A percentile compares a stretch with the other conserved stretches of the same genome.
Conservation (phyloP, 2,113 vertebrate species). For the Apteryx owenii region DNA sequence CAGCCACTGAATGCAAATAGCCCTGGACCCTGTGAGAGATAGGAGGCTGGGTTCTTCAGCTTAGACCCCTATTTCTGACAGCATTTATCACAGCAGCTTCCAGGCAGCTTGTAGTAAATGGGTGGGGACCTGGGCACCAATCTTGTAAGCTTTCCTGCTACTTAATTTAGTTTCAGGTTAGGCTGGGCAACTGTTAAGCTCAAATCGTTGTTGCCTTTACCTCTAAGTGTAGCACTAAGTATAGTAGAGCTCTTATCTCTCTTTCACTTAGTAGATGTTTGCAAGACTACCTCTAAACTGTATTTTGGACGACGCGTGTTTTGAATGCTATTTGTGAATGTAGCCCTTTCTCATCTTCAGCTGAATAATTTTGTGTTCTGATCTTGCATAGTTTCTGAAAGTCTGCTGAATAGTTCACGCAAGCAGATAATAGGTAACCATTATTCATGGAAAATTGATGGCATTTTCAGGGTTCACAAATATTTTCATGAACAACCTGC, state of each 20-base stretch:
- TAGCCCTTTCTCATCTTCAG: not conserved
- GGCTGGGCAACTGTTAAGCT: not conserved
- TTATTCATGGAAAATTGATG: not conserved
- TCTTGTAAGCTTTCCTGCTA: not conserved
- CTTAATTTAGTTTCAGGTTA: not conserved
- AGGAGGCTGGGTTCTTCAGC: not conserved
- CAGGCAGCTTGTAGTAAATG: not conserved
- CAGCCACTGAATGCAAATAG: not conserved
- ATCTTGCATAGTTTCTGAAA: not conserved
- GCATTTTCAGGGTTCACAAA: not conserved
- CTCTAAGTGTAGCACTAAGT: not conserved
- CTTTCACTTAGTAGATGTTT: not conserved
- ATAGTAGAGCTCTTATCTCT: not conserved
- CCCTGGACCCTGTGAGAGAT: not conserved
- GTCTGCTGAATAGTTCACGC: not conserved
- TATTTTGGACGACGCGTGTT: not conserved
- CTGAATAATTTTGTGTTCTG: not conserved
- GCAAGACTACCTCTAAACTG: not conserved
- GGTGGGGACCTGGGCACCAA: not conserved
- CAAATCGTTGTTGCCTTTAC: not conserved
- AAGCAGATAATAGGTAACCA: not conserved
- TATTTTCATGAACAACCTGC: not conserved
- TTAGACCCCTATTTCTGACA: not conserved
- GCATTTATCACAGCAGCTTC: not conserved
- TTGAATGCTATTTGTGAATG: not conserved